A percentile compares a stretch with the other conserved stretches of the same genome.
Conservation (phyloP, 2,888 invertebrate genomes). For the Hypomecis punctinalis region DNA sequence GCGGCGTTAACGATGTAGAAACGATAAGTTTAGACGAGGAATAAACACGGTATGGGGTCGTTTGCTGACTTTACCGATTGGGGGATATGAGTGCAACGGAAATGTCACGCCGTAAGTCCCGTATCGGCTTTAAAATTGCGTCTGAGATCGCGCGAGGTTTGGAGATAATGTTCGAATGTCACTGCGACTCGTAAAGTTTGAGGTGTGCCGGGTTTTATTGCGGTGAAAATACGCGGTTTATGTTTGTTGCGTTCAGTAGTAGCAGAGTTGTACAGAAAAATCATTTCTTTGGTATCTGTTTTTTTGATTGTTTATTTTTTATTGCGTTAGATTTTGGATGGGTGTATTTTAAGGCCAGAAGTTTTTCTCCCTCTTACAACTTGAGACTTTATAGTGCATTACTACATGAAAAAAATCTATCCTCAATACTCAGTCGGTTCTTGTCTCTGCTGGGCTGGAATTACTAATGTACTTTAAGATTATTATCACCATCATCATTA, state of each 20-base stretch:
- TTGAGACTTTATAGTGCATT: no score
- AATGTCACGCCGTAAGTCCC: constrained; percentile 26
- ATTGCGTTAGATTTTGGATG: no score
- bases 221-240: not conserved
- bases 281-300: no score
- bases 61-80: constrained; percentile 55
- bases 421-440: no score
- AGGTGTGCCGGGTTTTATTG: constrained; percentile 3
- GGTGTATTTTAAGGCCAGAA: no score
- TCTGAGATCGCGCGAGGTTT: constrained; percentile 9
- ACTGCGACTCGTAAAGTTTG: constrained; percentile 9
- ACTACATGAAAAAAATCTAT: no score
- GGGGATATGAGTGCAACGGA: constrained; percentile 31
- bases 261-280: no score
- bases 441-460: no score
- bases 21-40: constrained; percentile 67
- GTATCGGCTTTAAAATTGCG: constrained; percentile 25
- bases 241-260: not conserved
- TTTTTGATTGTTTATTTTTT: no score
- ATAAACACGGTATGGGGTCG: constrained; percentile 65
- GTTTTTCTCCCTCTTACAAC: no score
- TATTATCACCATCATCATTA: no score
- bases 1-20: constrained; percentile 71
- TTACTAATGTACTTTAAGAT: no score
- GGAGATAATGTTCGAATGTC: constrained; percentile 2